phyloP scores from a whole-genome alignment of 2,797 vertebrate species.

The Balearica regulorum region DNA sequence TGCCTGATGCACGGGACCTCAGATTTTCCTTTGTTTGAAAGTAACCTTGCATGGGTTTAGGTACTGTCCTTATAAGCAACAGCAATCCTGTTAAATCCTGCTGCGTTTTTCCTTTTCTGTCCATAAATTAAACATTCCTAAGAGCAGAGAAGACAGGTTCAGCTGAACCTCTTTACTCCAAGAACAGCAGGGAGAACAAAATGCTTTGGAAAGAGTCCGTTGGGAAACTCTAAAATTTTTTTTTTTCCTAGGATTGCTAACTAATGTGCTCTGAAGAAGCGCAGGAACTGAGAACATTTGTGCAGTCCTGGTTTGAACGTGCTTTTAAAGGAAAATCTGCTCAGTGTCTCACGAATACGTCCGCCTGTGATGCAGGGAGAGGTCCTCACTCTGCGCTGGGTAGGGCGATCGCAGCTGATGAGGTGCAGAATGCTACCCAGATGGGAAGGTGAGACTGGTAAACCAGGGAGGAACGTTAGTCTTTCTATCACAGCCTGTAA shows the following conservation, averaged over 20 bases:
- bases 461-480: neutral
- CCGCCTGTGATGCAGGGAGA: rapidly evolving
- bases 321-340: neutral
- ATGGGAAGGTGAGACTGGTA: neutral
- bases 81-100: neutral
- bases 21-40: neutral
- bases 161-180: neutral
- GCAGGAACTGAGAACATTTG: neutral
- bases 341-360: neutral
- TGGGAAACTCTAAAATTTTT: neutral
- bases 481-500: neutral
- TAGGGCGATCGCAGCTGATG: rapidly evolving
- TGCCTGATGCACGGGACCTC: neutral
- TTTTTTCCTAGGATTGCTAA: neutral
- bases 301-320: neutral
- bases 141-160: neutral
- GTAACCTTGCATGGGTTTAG: neutral
- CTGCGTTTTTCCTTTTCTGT: neutral
- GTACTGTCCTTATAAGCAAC: neutral
- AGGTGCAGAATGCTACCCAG: neutral
- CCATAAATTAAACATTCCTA: neutral
- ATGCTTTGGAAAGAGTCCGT: neutral
- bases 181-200: neutral
- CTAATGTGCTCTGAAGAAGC: neutral
- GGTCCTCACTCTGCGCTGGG: neutral